These are phyloP conservation scores for Druon quercuslanigerum DNA, from an alignment of 1,140 invertebrate species.

Conservation along the genomic window DNA sequence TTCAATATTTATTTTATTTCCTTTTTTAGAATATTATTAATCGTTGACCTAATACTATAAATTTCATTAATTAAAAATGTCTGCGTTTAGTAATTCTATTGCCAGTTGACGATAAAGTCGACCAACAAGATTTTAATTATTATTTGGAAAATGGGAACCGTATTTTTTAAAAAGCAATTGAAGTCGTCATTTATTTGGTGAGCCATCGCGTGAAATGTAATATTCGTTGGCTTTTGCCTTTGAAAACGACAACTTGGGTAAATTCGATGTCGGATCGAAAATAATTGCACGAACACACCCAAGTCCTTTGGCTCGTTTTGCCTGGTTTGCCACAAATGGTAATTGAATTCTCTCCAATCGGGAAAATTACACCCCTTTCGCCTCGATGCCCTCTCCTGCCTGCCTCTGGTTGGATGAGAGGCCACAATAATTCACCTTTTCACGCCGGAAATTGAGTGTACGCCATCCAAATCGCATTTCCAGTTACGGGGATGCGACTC, in stretches of 20 bases:
- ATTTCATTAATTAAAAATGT: too few relatives aligned
- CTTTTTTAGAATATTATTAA: too few relatives aligned
- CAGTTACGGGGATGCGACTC: slow-evolving; percentile 5
- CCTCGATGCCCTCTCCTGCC: background rate
- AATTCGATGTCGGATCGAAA: slow-evolving; percentile 18
- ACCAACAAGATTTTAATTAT: too few relatives aligned
- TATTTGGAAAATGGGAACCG: too few relatives aligned
- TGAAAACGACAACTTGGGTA: background rate
- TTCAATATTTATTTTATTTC: too few relatives aligned
- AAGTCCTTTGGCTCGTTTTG: slow-evolving; percentile 18
- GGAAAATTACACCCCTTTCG: slow-evolving; percentile 28
- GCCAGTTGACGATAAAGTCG: too few relatives aligned
- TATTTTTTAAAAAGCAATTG: too few relatives aligned
- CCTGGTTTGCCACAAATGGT: slow-evolving; percentile 16
- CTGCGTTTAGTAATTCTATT: too few relatives aligned
- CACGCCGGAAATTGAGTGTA: slow-evolving; percentile 27
- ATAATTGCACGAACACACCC: slow-evolving; percentile 20
- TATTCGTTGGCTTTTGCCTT: background rate
- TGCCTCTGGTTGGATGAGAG: slow-evolving; percentile 6
- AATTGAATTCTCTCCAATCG: slow-evolving; percentile 31
- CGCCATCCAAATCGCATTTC: slow-evolving; percentile 6
- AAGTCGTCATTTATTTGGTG: too few relatives aligned
- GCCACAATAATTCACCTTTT: slow-evolving; percentile 27
- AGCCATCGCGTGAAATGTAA: background rate
- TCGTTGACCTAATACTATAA: too few relatives aligned